Evolutionary conservation across 2,888 invertebrate genomes (phyloP), one percentile per base, ranked within the genome.

Genomic region (Aplocera efformata): DNA sequence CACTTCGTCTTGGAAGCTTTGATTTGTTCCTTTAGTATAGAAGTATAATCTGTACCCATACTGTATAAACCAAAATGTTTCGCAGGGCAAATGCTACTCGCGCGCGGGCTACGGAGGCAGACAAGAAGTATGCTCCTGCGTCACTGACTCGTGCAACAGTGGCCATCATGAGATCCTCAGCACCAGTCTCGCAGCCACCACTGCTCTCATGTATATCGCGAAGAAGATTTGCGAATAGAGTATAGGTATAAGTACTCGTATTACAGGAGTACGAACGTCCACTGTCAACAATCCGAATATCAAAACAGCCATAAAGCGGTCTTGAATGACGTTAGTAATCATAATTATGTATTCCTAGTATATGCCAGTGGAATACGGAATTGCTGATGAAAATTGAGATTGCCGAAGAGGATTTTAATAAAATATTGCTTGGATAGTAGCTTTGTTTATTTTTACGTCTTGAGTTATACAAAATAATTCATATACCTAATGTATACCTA

Each of bases 91-190:
- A 34, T 97, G 96, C 72, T 96, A 96, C 80, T 94, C 94, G 58
- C 91, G 96, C 44, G 93, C 96, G 10, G 97, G 97, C 17, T 96
- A 94, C 64, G 97, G 96, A 1, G 96, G 96, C 3, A 91, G 96
- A 41, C 96, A 96, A 73, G 94, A 95, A 69, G 96, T 96, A 1
- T 96, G 96, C 80, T 93, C 96, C 47, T 97, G 96, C 67, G 81
- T 89, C 37, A 88, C 85, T 6, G 93, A 95, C 68, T 90, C 89
- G 50, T 96, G 96, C 83, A 96, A 96, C 73, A 82, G 79, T n/a
- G 78, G 84, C 46, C 43, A 60, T 1, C 91, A 42, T 88, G 89
- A 60, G 90, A 90, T 24, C 85, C 90, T 32, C 77, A 90, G 67
- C 86, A 90, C 66, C 89, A 90, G 23, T 90, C 90, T 75, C 80